Evolutionary conservation across 2,113 vertebrate genomes (phyloP), one percentile per base, ranked within the genome.

Genomic region (Gnathonemus longibarbis): DNA sequence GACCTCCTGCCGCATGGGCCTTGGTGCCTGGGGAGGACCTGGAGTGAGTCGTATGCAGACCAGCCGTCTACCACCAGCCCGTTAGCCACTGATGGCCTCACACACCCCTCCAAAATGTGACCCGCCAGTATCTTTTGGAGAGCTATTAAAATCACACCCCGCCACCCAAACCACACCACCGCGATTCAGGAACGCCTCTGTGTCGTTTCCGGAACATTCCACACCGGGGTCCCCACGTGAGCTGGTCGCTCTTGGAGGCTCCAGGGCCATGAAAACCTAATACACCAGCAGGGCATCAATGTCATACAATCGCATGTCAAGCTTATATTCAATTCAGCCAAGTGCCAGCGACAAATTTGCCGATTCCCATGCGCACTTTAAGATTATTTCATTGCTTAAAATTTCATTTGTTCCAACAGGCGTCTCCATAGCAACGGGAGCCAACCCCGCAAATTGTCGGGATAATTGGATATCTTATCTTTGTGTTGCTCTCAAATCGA

Each of bases 381-480:
- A 96, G 95, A 96, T 97, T 96, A 96, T 96, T 97, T 97, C 95
- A 97, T 96, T 97, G 96, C 96, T 96, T 95, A 96, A 97, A 97
- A 97, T 97, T 96, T 97, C 97, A 97, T 97, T 97, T 97, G 96
- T 96, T 97, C 95, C 94, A 96, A 96, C 95, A 95, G 91, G 0
- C 13, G 45, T 97, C 95, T 96, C 96, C 97, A 97, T 97, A 95
- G 96, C 96, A 96, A 97, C 96, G 49, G 91, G 95, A 96, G 94
- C 95, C 96, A 96, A 96, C 95, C 95, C 96, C 95, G 95, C 95
- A 96, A 97, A 97, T 97, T 96, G 97, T 96, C 96, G 96, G 94
- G 93, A 95, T 97, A 97, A 97, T 96, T 97, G 96, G 96, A 96
- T 96, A 96, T 96, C 96, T 97, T 97, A 97, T 97, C 97, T 96